phyloP scores from a whole-genome alignment of 2,888 invertebrate genomes.

The Scaptomyza caliginosa region DNA sequence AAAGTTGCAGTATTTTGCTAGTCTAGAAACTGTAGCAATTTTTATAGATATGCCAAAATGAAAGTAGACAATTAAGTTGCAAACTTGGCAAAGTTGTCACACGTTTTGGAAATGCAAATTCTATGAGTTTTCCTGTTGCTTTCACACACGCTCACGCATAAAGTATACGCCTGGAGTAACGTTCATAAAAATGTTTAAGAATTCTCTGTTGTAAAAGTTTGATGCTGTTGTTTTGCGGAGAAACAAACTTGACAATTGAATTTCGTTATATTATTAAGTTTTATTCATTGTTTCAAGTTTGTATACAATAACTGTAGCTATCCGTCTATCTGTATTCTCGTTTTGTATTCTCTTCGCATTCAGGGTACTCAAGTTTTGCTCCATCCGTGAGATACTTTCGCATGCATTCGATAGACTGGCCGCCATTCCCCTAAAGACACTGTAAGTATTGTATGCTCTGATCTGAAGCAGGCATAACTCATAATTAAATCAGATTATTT shows the following conservation, averaged over 20 bases:
- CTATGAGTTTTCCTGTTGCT: slow-evolving; percentile 2
- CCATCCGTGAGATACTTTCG: slow-evolving; percentile 80
- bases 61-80: neutral
- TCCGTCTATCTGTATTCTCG: neutral
- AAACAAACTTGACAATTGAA: slow-evolving; percentile 60
- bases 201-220: slow-evolving; percentile 4
- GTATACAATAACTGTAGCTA: neutral
- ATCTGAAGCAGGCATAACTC: slow-evolving; percentile 67
- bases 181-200: neutral
- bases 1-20: neutral
- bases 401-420: slow-evolving; percentile 82
- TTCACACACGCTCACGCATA: neutral
- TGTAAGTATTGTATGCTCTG: slow-evolving; percentile 69
- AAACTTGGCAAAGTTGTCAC: neutral
- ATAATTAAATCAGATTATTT: slow-evolving; percentile 71
- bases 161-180: neutral
- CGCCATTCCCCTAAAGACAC: slow-evolving; percentile 77
- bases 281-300: slow-evolving; percentile 23
- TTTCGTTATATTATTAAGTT: slow-evolving; percentile 47
- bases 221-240: neutral
- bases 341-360: neutral
- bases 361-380: slow-evolving; percentile 84
- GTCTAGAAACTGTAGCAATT: too few species aligned
- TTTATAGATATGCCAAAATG: too few species aligned
- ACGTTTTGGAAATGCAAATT: slow-evolving; percentile 29